Evolutionary conservation across 1,140 invertebrate genomes (phyloP).

Genomic region (Metopolophium dirhodum): DNA sequence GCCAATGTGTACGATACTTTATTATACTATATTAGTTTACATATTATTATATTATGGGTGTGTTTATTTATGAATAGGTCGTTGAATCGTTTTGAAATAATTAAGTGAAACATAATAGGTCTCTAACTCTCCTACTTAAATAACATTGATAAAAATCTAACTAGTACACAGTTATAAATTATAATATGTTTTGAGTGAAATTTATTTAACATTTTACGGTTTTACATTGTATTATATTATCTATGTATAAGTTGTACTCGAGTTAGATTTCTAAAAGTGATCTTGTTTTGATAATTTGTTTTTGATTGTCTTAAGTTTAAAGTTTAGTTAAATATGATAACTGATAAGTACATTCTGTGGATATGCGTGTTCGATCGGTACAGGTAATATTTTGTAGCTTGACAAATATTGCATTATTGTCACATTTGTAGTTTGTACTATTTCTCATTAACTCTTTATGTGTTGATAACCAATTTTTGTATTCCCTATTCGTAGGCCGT

Average conservation of each 20-base stretch:
- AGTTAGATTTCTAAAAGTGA: not conserved
- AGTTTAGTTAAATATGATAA: not conserved
- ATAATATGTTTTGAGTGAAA: not conserved
- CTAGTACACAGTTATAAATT: not conserved
- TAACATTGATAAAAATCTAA: not conserved
- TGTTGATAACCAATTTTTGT: not conserved
- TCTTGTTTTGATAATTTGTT: not conserved
- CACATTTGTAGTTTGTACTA: not conserved
- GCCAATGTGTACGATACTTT: not conserved
- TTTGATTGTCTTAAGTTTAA: not conserved
- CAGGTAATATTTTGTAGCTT: not conserved
- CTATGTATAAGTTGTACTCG: not conserved
- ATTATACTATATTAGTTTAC: constrained; percentile 1
- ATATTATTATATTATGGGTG: not conserved
- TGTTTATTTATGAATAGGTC: not conserved
- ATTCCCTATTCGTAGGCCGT: not conserved
- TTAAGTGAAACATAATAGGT: not conserved
- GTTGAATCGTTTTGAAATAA: not conserved
- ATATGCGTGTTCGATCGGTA: not conserved
- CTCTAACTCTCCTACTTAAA: not conserved
- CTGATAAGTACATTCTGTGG: not conserved
- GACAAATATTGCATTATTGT: not conserved
- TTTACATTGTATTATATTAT: not conserved
- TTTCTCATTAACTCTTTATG: not conserved
- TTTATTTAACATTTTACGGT: not conserved